Evolutionary conservation across 2,888 invertebrate species (phyloP).

Genomic region (Drosophila sordidula): DNA sequence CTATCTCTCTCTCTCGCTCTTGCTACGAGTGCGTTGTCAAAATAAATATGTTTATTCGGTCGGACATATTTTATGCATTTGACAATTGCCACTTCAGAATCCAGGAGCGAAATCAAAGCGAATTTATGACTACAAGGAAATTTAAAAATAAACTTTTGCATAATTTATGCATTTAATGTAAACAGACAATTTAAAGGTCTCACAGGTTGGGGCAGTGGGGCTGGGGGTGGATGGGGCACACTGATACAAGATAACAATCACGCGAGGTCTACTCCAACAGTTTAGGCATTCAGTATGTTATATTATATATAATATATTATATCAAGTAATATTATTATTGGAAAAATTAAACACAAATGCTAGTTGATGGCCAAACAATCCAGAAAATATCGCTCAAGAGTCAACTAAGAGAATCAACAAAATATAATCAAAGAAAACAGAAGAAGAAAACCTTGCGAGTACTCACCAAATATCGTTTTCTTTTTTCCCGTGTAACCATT

Average conservation of each 20-base stretch:
- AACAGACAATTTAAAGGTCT: conserved; percentile 75
- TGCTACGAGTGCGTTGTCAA: conserved; percentile 18
- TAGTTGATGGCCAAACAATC: not conserved
- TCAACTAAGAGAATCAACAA: not conserved
- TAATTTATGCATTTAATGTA: conserved; percentile 78
- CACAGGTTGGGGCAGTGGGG: conserved; percentile 2
- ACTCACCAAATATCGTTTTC: not conserved
- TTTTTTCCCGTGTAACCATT: not conserved
- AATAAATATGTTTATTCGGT: conserved; percentile 39
- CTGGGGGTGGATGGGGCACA: not conserved
- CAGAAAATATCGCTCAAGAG: not conserved
- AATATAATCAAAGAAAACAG: no score
- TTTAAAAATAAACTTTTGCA: conserved; percentile 61
- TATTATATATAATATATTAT: no score
- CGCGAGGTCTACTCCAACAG: not conserved
- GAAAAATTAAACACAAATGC: not conserved
- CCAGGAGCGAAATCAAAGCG: conserved; percentile 65
- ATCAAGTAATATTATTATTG: no score
- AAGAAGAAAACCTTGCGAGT: not conserved
- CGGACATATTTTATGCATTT: conserved; percentile 74
- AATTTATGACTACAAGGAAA: conserved; percentile 54
- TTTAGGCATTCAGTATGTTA: not conserved
- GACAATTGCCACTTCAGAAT: conserved; percentile 66
- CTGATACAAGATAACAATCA: not conserved
- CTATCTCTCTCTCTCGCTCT: not conserved